These are phyloP conservation scores for Ceraclea dissimilis DNA, from an alignment of 2,888 invertebrate genomes.

Conservation along the genomic window DNA sequence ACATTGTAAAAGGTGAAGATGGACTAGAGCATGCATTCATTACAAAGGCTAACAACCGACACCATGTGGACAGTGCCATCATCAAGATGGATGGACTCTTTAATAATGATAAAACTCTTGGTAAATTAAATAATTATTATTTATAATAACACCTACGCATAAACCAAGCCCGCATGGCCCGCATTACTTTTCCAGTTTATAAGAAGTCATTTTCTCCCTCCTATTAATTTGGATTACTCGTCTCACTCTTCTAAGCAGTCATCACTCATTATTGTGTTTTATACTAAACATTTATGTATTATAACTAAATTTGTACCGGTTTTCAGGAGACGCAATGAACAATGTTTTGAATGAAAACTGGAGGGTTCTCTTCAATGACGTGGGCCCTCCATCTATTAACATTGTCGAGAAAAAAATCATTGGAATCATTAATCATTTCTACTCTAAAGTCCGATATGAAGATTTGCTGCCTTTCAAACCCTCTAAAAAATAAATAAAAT, in stretches of 20 bases:
- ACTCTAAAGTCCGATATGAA: slow-evolving; percentile 29
- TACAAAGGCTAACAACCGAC: slow-evolving; percentile 10
- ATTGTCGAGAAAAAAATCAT: slow-evolving; percentile 28
- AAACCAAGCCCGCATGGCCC: too few relatives aligned
- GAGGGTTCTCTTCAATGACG: slow-evolving; percentile 33
- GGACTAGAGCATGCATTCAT: slow-evolving; percentile 22
- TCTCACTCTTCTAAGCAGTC: too few relatives aligned
- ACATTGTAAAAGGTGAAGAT: slow-evolving; percentile 14
- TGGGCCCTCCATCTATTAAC: slow-evolving; percentile 33
- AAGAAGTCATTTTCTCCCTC: too few relatives aligned
- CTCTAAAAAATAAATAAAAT: slow-evolving; percentile 4
- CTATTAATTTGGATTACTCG: too few relatives aligned
- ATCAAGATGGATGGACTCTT: slow-evolving; percentile 28
- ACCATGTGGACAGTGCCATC: slow-evolving; percentile 15
- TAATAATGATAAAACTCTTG: slow-evolving; percentile 30
- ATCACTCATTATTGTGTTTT: too few relatives aligned
- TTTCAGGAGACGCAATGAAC: slow-evolving; percentile 37
- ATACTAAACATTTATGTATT: too few relatives aligned
- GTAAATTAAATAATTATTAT: too few relatives aligned
- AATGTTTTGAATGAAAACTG: slow-evolving; percentile 38
- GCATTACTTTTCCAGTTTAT: too few relatives aligned
- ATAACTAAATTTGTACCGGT: too few relatives aligned
- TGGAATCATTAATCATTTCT: slow-evolving; percentile 27
- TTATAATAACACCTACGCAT: neutral
- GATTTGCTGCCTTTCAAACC: slow-evolving; percentile 27